Conservation (phyloP, 2,888 invertebrate species). For the Agrochola circellaris region DNA sequence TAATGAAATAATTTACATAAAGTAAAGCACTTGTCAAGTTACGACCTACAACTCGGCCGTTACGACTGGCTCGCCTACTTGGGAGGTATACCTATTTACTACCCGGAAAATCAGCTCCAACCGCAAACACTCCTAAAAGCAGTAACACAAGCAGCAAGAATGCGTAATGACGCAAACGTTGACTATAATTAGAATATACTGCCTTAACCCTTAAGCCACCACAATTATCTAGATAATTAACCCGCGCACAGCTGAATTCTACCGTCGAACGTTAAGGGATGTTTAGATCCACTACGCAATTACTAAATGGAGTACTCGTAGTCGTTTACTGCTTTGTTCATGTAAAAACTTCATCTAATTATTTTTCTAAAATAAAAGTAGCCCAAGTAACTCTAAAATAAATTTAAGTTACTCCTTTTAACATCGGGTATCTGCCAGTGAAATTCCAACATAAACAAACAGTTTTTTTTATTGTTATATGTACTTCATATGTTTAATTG, state of each 20-base stretch:
- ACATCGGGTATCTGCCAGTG: no score
- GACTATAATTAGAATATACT: constrained; percentile 64
- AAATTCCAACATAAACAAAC: no score
- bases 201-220: constrained; percentile 64
- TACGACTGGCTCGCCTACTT: no score
- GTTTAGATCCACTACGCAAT: constrained; percentile 46
- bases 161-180: constrained; percentile 50
- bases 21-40: no score
- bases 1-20: no score
- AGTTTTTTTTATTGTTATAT: no score
- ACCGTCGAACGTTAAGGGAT: constrained; percentile 46
- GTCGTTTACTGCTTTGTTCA: not conserved
- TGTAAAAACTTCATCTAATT: constrained; percentile 1
- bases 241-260: constrained; percentile 53
- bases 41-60: no score
- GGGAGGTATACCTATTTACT: not conserved
- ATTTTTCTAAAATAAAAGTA: no score
- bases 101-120: constrained; percentile 40
- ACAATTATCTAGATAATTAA: constrained; percentile 72
- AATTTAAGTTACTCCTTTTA: no score
- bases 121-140: constrained; percentile 41
- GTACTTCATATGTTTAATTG: no score
- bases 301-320: constrained; percentile 30
- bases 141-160: constrained; percentile 42
- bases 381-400: no score